Base-by-base conservation (phyloP, 2,797 vertebrate species). In the Australoheros facetus region DNA sequence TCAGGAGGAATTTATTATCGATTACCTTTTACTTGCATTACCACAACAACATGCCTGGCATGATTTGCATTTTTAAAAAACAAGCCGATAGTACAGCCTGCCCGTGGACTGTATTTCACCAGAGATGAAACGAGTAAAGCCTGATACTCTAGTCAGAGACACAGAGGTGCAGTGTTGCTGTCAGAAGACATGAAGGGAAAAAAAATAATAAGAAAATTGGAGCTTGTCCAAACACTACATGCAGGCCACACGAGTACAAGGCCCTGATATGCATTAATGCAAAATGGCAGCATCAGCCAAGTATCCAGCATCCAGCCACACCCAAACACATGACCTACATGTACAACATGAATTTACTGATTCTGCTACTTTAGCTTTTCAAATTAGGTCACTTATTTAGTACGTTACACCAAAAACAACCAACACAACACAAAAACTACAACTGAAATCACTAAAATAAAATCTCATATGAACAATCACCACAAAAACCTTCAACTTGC, bases 101-200 rank as follows among this genome's bases (percentile, higher is more conserved):
- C 26, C 1, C 1, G 0, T 56, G 4, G 11, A 19, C n/a, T 48
- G 9, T 3, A 32, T 77, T 75, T 73, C 11, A 79, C 4, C 11
- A 79, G 4, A 23, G 7, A 39, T 9, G 37, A 37, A 93, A 92
- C 90, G 14, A 37, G 87, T 88, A 73, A 45, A 85, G 89, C 89
- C 64, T 77, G 91, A 79, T 73, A 7, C 56, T 78, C 80, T 14
- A 32, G 85, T 86, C 59, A 54, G 39, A 59, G 42, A 82, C 71
- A 82, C 58, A 75, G 28, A 71, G 56, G 17, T 80, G 53, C 48
- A 69, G 1, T 48, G 62, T 60, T 51, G 32, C n/a, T 48, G 10
- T 19, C 28, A 48, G 8, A 6, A 54, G 34, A 23, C 21, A 60
- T 56, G 3, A 26, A 30, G 28, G 28, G 28, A 70, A 57, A 80